These are phyloP conservation scores for Bufo bufo DNA, from an alignment of 2,113 vertebrate species.

Conservation along the genomic window DNA sequence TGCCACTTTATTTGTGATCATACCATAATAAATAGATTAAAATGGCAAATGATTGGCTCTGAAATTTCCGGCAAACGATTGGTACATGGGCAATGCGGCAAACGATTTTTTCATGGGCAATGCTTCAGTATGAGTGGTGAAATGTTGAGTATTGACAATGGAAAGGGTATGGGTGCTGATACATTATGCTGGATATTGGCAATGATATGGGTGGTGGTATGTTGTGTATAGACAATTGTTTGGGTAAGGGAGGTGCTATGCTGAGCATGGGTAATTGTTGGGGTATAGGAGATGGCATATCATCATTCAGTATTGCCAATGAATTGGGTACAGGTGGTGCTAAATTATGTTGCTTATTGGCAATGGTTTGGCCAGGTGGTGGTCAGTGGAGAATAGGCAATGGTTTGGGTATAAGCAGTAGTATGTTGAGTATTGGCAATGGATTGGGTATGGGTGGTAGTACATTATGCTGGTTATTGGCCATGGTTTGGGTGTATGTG, in stretches of 20 bases:
- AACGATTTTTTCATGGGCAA: too few relatives aligned
- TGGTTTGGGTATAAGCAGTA: not conserved
- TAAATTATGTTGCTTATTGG: not conserved
- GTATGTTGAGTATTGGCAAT: not conserved
- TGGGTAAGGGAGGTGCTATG: not conserved
- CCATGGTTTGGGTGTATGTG: not conserved
- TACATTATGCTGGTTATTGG: not conserved
- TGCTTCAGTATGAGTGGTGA: too few relatives aligned
- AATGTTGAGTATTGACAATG: too few relatives aligned
- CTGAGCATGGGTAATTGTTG: not conserved
- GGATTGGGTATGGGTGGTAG: not conserved
- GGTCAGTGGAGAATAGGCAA: not conserved
- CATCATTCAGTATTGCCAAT: not conserved
- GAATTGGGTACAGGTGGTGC: not conserved
- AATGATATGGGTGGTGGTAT: not conserved
- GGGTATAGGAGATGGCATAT: not conserved
- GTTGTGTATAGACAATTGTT: not conserved
- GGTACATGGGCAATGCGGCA: too few relatives aligned
- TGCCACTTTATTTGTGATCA: too few relatives aligned
- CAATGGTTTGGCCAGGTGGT: not conserved
- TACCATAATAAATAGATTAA: too few relatives aligned
- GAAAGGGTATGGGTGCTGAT: too few relatives aligned
- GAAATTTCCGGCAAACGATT: too few relatives aligned
- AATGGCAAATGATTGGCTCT: too few relatives aligned
- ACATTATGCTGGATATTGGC: not conserved